Evolutionary conservation across 2,888 invertebrate species (phyloP).

Genomic region (Stenolophus ochropezus): DNA sequence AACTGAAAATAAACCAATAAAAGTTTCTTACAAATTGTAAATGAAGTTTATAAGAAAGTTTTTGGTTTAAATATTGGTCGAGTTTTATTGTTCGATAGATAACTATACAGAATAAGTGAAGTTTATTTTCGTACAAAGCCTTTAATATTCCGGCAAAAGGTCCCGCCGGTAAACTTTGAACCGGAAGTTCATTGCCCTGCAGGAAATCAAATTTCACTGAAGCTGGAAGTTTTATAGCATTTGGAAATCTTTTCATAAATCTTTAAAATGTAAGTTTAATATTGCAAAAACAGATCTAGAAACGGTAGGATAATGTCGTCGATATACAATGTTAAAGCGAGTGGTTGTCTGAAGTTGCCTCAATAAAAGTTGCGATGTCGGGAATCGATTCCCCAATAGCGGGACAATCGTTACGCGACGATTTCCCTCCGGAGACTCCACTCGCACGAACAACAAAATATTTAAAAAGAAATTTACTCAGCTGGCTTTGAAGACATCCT

Average conservation of each 20-base stretch:
- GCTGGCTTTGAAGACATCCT: background rate
- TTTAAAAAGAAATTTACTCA: constrained; percentile 11
- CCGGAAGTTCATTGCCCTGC: background rate
- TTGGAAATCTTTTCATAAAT: background rate
- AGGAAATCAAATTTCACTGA: background rate
- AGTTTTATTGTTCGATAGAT: too few relatives aligned
- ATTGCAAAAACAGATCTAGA: background rate
- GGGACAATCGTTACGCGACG: constrained; percentile 1
- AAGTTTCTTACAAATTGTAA: too few relatives aligned
- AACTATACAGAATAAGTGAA: too few relatives aligned
- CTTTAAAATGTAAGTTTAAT: background rate
- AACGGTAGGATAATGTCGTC: background rate
- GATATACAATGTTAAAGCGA: background rate
- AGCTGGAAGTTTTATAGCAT: background rate
- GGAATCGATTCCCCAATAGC: background rate
- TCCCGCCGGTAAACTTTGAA: too few relatives aligned
- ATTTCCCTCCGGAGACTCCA: background rate
- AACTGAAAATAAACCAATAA: too few relatives aligned
- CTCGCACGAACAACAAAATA: constrained; percentile 11
- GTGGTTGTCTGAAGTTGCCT: background rate
- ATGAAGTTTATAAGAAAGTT: too few relatives aligned
- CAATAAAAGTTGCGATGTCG: background rate
- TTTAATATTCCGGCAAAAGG: too few relatives aligned
- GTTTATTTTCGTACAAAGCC: too few relatives aligned
- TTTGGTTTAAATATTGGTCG: too few relatives aligned